phyloP scores from a whole-genome alignment of 1,140 invertebrate genomes.

The Rhopalosiphum padi region DNA sequence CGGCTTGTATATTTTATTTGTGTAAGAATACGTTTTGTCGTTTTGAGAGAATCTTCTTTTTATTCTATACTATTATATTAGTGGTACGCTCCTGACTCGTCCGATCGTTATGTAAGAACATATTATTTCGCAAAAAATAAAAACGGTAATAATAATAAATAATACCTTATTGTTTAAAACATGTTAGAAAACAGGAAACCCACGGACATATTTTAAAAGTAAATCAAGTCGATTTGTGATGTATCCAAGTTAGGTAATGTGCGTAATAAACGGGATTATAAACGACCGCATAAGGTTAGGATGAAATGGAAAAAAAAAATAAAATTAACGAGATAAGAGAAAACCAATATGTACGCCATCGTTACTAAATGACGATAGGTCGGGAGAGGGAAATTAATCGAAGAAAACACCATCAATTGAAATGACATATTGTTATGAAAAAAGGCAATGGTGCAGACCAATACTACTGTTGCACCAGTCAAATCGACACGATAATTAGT shows the following conservation, averaged over 20 bases:
- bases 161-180: constrained; percentile 25
- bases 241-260: constrained; percentile 38
- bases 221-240: constrained; percentile 41
- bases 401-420: background rate
- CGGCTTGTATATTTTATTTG: background rate
- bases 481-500: background rate
- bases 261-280: constrained; percentile 4
- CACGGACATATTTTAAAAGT: background rate
- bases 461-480: too few species aligned
- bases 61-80: too few species aligned
- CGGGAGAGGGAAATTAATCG: background rate
- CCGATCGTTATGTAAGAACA: background rate
- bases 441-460: background rate
- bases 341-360: background rate
- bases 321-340: constrained; percentile 21
- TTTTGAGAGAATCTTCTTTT: constrained; percentile 19
- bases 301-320: constrained; percentile 28
- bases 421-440: background rate
- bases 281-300: background rate
- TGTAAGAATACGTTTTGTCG: background rate
- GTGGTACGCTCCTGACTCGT: background rate
- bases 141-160: constrained; percentile 11
- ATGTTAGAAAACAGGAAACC: constrained; percentile 41
- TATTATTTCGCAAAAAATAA: constrained; percentile 18
- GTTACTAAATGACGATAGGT: background rate